These are phyloP conservation scores for Drosophila elegans DNA, from an alignment of 1,140 invertebrate species.

Conservation along the genomic window DNA sequence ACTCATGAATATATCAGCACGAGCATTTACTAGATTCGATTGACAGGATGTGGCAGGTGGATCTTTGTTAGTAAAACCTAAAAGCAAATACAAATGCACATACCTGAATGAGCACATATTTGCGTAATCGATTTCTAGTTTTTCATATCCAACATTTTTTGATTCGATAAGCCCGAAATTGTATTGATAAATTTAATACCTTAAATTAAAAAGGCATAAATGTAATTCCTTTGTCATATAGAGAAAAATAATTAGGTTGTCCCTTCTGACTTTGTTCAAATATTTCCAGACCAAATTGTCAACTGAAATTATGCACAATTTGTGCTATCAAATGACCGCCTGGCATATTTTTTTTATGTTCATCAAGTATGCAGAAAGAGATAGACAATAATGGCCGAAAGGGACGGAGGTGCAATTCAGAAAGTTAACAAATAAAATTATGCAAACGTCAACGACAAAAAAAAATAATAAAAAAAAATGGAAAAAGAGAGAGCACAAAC, in stretches of 20 bases:
- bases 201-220: too few relatives aligned
- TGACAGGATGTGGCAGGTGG: constrained; percentile 34
- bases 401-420: constrained; percentile 34
- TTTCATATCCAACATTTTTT: not conserved
- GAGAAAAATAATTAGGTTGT: constrained; percentile 11
- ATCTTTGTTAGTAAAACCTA: constrained; percentile 10
- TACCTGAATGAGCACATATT: constrained; percentile 11
- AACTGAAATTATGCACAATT: constrained; percentile 22
- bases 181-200: not conserved
- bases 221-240: not conserved
- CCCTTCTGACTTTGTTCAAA: constrained; percentile 5
- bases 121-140: constrained; percentile 23
- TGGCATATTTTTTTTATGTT: constrained; percentile 34
- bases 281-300: constrained; percentile 3
- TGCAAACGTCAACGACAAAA: constrained; percentile 49
- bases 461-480: constrained; percentile 6
- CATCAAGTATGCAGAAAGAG: constrained; percentile 36
- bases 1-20: constrained; percentile 47
- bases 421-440: constrained; percentile 79
- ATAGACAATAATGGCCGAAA: constrained; percentile 22
- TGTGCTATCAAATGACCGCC: constrained; percentile 13
- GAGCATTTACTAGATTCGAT: constrained; percentile 29
- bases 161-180: not conserved
- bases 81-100: constrained; percentile 21
- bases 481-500: constrained; percentile 25